Conservation (phyloP, 2,797 vertebrate genomes). For the Paguma larvata region DNA sequence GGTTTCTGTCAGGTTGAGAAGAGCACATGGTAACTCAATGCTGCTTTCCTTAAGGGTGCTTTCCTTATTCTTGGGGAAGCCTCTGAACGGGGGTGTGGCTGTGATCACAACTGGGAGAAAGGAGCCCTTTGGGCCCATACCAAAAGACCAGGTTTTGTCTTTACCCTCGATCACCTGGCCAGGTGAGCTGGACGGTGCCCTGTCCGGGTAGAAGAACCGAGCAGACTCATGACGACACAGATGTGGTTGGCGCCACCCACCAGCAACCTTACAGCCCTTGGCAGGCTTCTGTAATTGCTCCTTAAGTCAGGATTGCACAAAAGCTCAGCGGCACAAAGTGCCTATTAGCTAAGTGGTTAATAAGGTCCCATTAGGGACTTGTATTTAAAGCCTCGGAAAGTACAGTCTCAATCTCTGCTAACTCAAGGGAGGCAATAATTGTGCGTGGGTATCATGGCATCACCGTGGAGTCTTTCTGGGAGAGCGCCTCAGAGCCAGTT, state of each 20-base stretch:
- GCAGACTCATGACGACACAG: background rate
- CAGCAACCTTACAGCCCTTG: background rate
- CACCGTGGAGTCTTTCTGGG: background rate
- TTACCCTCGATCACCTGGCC: background rate
- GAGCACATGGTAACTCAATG: background rate
- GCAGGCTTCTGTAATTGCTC: background rate
- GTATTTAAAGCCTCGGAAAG: slow-evolving; percentile 40
- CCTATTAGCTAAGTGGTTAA: slow-evolving; percentile 78
- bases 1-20: background rate
- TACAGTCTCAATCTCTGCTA: background rate
- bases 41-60: background rate
- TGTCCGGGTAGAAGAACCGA: background rate
- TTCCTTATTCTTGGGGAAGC: background rate
- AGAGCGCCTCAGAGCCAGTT: background rate
- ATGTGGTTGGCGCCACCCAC: background rate
- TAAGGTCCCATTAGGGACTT: slow-evolving; percentile 68
- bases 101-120: background rate
- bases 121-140: background rate
- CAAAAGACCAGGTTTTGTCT: background rate
- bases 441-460: background rate
- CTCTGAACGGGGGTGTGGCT: too few relatives aligned
- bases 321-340: slow-evolving; percentile 41
- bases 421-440: background rate
- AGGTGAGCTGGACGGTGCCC: background rate
- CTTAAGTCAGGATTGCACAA: background rate